Percentiles rank a stretch among this genome's conserved stretches.
Conservation (phyloP, 2,113 vertebrate species). For the Candoia aspera region DNA sequence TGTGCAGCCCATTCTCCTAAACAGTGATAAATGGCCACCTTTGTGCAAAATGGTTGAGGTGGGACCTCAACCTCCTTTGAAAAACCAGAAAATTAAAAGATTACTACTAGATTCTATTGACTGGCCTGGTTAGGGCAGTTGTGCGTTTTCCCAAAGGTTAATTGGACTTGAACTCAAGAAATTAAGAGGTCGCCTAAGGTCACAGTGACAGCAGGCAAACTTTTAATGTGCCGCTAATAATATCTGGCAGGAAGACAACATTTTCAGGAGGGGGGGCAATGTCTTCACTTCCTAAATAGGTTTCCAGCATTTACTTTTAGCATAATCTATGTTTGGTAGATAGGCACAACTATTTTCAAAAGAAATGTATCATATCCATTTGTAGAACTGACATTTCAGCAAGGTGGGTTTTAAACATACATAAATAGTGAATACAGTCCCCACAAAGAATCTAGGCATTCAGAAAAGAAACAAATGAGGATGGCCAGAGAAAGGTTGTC, state of each 20-base stretch:
- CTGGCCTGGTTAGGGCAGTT: conserved; percentile 88
- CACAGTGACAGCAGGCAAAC: conserved; percentile 90
- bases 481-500: too few species aligned
- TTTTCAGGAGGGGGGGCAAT: conserved; percentile 60
- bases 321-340: conserved; percentile 10
- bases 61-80: conserved; percentile 85
- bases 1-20: conserved; percentile 69
- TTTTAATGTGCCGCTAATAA: conserved; percentile 89
- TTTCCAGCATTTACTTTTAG: conserved; percentile 59
- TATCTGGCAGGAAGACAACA: conserved; percentile 84
- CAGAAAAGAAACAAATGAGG: neutral
- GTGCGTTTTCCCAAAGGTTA: conserved; percentile 89
- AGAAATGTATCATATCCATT: neutral
- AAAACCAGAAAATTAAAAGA: conserved; percentile 97
- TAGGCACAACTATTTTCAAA: conserved; percentile 22
- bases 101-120: conserved; percentile 90
- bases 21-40: conserved; percentile 86
- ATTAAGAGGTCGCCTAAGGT: conserved; percentile 96
- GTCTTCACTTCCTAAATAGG: conserved; percentile 50
- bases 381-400: conserved; percentile 7
- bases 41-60: conserved; percentile 88
- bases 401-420: neutral
- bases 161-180: conserved; percentile 99
- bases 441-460: neutral
- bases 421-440: neutral